Evolutionary conservation across 2,797 vertebrate species (phyloP), one percentile per base, ranked within the genome.

Genomic region (Echeneis naucrates): DNA sequence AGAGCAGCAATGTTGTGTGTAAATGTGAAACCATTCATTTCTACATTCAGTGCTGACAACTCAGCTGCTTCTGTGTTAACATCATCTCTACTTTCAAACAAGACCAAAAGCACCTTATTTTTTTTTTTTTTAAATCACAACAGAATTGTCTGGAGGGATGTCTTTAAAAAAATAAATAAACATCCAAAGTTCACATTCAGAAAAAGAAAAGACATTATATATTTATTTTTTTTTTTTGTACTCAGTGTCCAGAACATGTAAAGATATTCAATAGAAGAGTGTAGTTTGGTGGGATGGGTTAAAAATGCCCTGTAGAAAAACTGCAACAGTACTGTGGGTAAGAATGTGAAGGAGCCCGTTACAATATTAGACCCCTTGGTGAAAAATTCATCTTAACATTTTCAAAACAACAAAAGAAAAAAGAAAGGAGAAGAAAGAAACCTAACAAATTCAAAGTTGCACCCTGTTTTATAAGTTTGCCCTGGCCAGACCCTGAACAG

Each of bases 401-500:
- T 83, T 75, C 17, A 70, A 87, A 81, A 65, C 74, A 88, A 58
- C 81, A 84, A 84, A 14, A 69, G 48, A 42, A 17, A 42, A 1
- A 42, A 40, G 17, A 84, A 84, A 13, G 68, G 51, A 82, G 84
- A 83, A 14, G 68, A 53, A 82, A 84, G 84, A 16, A 69, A 45
- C n/a, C n/a, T n/a, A n/a, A n/a, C n/a, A n/a, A 7, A 76, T 72
- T 85, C 16, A 86, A 91, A 87, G 84, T 85, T 89, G 84, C 91
- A 93, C 93, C 93, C 93, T 93, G 92, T 93, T 92, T 84, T 76
- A 56, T 82, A 85, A 78, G 83, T 76, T 80, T 82, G 89, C 90
- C 88, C 86, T 75, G 89, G 80, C 75, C 88, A 88, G 92, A 90
- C 90, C 87, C 90, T 89, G 90, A 85, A 88, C 88, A 85, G 63